Percentiles rank a stretch among this genome's conserved stretches.
Evolutionary conservation across 23 tunicate genomes (phyloP).

Genomic region (Ascidia mentula): DNA sequence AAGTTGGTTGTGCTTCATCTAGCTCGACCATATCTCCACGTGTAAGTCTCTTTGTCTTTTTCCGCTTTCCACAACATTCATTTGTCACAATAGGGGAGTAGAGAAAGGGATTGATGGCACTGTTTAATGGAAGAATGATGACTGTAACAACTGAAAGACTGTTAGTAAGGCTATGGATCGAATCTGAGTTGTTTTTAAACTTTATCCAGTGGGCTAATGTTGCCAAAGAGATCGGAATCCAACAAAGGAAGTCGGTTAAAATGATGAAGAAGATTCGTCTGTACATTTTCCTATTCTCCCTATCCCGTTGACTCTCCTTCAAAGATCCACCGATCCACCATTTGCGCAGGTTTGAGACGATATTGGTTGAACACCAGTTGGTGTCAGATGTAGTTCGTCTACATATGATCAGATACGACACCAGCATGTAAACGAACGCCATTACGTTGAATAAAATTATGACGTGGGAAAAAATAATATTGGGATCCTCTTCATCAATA

Average conservation of each 20-base stretch:
- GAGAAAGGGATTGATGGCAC: too few species aligned
- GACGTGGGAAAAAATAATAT: neutral
- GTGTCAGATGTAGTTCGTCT: neutral
- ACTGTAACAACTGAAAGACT: too few species aligned
- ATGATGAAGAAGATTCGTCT: conserved; percentile 23
- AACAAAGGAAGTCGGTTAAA: conserved; percentile 25
- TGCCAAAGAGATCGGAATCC: conserved; percentile 35
- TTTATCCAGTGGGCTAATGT: too few species aligned
- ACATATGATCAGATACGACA: conserved; percentile 20
- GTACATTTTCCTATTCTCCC: conserved; percentile 15
- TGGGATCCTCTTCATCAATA: neutral
- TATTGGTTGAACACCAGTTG: neutral
- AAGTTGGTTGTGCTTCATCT: too few species aligned
- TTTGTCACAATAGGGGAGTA: too few species aligned
- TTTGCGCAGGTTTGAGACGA: neutral
- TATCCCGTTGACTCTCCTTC: neutral
- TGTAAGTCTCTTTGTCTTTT: too few species aligned
- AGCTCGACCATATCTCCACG: too few species aligned
- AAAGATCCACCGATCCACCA: neutral
- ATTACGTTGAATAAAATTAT: conserved; percentile 2
- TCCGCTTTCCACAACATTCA: too few species aligned
- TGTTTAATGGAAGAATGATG: too few species aligned
- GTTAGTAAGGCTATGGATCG: too few species aligned
- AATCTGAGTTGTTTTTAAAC: too few species aligned
- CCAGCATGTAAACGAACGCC: conserved; percentile 10